Evolutionary conservation across 2,888 invertebrate species (phyloP).

Genomic region (Mantis religiosa): DNA sequence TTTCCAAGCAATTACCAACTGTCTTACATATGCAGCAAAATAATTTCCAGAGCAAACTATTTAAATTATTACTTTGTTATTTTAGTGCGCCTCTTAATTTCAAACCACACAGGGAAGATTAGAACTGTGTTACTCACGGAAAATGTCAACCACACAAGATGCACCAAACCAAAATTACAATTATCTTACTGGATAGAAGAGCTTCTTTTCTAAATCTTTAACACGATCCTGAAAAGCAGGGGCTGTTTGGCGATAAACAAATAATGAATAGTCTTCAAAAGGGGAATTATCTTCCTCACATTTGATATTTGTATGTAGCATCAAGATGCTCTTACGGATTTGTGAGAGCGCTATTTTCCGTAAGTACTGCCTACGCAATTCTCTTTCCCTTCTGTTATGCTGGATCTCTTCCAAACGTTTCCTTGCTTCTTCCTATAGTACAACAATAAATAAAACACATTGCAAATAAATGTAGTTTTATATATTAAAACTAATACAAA

Average conservation of each 20-base stretch:
- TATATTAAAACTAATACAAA: not conserved
- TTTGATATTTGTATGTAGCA: slow-evolving; percentile 74
- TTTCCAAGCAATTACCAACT: no score
- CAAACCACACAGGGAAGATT: slow-evolving; percentile 6
- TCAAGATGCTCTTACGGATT: slow-evolving; percentile 79
- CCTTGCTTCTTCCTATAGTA: slow-evolving; percentile 64
- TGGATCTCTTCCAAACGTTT: slow-evolving; percentile 71
- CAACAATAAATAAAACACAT: not conserved
- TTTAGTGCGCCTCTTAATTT: not conserved
- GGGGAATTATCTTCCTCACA: slow-evolving; percentile 54
- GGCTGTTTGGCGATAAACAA: slow-evolving; percentile 79
- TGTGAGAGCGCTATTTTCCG: slow-evolving; percentile 75
- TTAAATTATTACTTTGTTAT: no score
- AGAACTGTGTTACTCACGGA: not conserved
- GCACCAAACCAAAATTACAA: not conserved
- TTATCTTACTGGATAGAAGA: slow-evolving; percentile 66
- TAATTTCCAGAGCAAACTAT: no score
- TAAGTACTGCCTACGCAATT: slow-evolving; percentile 60
- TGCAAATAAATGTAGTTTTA: not conserved
- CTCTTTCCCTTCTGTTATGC: slow-evolving; percentile 60
- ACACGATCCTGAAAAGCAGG: slow-evolving; percentile 81
- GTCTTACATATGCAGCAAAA: no score
- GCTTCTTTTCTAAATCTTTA: slow-evolving; percentile 72
- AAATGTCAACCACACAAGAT: not conserved
- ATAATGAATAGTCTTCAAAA: slow-evolving; percentile 79